Conservation (phyloP, 2,797 vertebrate genomes). For the Neosilurus hyrtlii region DNA sequence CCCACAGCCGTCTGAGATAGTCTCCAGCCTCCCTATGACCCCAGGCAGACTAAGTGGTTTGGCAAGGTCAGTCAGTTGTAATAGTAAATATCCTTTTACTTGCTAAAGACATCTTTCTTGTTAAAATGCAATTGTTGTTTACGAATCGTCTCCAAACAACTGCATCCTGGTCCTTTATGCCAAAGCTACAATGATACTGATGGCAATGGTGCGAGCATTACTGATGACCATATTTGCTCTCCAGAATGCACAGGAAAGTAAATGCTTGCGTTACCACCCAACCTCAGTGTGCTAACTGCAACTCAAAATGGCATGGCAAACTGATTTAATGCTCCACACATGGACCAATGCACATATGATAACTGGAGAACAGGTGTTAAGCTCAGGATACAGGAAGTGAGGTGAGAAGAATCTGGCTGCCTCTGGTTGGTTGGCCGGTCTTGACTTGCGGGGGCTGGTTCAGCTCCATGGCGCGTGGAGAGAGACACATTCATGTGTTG, state of each 20-base stretch:
- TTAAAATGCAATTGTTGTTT: not conserved
- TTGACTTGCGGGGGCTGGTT: slow-evolving; percentile 47
- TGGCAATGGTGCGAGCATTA: slow-evolving; percentile 25
- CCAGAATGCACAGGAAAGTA: slow-evolving; percentile 36
- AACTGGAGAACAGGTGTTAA: slow-evolving; percentile 50
- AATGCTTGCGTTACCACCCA: slow-evolving; percentile 54
- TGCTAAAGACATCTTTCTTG: no score
- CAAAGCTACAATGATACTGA: not conserved
- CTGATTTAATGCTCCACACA: slow-evolving; percentile 41
- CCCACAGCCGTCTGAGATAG: no score
- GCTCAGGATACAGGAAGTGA: slow-evolving; percentile 40
- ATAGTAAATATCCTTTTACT: no score
- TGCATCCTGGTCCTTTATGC: slow-evolving; percentile 24
- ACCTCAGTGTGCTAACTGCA: slow-evolving; percentile 34
- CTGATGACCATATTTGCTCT: slow-evolving; percentile 50
- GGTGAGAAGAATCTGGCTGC: slow-evolving; percentile 45
- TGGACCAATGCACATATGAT: slow-evolving; percentile 45
- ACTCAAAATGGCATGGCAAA: slow-evolving; percentile 31
- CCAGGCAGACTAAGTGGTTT: no score
- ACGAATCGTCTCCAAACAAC: not conserved
- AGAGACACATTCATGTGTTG: slow-evolving; percentile 22
- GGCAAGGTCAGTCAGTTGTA: not conserved
- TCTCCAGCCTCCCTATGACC: no score
- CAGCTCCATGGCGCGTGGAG: slow-evolving; percentile 18
- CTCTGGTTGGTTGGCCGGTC: slow-evolving; percentile 45